These are phyloP conservation scores for Platygyra sinensis DNA, from an alignment of 64 coral and sea anemone species.

Conservation along the genomic window DNA sequence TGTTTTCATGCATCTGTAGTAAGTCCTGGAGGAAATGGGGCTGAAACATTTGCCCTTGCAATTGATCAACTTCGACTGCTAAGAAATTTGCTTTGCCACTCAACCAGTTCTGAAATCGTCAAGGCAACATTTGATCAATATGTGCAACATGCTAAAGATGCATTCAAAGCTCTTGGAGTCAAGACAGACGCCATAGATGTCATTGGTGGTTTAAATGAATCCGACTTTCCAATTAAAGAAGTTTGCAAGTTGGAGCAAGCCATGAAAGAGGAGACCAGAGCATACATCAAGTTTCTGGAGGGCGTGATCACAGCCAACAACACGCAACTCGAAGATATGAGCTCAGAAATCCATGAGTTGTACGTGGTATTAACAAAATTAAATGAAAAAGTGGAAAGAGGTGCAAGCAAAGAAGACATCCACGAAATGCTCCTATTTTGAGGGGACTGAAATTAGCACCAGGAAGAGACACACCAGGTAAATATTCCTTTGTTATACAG, in stretches of 20 bases:
- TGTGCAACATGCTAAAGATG: no score
- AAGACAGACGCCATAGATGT: not conserved
- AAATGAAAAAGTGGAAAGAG: no score
- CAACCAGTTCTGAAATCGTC: not conserved
- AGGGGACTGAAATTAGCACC: no score
- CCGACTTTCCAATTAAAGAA: not conserved
- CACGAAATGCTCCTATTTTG: no score
- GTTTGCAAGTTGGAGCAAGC: not conserved
- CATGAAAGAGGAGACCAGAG: not conserved
- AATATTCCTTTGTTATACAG: no score
- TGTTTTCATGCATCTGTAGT: not conserved
- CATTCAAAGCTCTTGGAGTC: not conserved
- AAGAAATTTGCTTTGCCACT: slow-evolving; percentile 6
- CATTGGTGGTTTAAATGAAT: not conserved
- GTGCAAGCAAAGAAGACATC: no score
- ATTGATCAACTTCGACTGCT: not conserved
- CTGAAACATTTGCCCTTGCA: not conserved
- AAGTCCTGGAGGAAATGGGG: not conserved
- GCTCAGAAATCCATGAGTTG: no score
- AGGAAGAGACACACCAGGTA: no score
- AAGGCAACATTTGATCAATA: not conserved
- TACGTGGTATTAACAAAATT: no score
- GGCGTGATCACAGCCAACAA: not conserved
- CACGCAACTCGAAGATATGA: no score
- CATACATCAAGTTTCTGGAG: not conserved